Evolutionary conservation across 2,797 vertebrate species (phyloP).

Genomic region (Eptatretus atami): DNA sequence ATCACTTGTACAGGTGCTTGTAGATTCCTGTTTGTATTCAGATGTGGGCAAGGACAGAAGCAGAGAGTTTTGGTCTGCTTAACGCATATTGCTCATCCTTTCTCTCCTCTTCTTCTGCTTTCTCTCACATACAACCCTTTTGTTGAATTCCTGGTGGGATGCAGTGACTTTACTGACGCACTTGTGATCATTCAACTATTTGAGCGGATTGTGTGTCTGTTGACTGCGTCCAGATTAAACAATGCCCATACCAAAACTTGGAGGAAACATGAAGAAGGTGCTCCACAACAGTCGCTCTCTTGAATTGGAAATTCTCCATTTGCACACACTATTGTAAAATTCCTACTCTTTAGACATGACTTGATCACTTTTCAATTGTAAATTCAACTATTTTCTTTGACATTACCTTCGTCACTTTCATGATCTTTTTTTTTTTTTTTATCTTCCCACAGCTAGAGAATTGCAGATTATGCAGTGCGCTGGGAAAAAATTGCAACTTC

Average conservation of each 20-base stretch:
- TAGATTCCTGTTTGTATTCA: too few species aligned
- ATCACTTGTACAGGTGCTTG: conserved; percentile 52
- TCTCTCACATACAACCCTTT: not conserved
- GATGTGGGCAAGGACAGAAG: too few species aligned
- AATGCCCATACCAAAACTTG: conserved; percentile 58
- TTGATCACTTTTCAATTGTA: not conserved
- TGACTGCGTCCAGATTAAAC: conserved; percentile 61
- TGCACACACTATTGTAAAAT: too few species aligned
- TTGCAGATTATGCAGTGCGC: conserved; percentile 77
- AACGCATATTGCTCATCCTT: too few species aligned
- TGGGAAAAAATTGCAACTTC: conserved; percentile 50
- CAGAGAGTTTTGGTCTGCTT: too few species aligned
- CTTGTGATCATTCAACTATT: conserved; percentile 80
- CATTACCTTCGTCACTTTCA: not conserved
- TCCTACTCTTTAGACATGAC: not conserved
- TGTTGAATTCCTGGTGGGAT: conserved; percentile 10
- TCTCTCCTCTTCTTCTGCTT: not conserved
- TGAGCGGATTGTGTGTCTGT: conserved; percentile 78
- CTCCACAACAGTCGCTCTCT: too few species aligned
- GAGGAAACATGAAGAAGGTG: conserved; percentile 94
- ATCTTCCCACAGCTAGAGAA: conserved; percentile 44
- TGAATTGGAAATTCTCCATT: too few species aligned
- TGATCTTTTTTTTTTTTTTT: conserved; percentile 8
- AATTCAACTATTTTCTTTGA: not conserved
- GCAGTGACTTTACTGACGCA: conserved; percentile 55